Conservation (phyloP, 2,113 vertebrate genomes). For the Hassar affinis region DNA sequence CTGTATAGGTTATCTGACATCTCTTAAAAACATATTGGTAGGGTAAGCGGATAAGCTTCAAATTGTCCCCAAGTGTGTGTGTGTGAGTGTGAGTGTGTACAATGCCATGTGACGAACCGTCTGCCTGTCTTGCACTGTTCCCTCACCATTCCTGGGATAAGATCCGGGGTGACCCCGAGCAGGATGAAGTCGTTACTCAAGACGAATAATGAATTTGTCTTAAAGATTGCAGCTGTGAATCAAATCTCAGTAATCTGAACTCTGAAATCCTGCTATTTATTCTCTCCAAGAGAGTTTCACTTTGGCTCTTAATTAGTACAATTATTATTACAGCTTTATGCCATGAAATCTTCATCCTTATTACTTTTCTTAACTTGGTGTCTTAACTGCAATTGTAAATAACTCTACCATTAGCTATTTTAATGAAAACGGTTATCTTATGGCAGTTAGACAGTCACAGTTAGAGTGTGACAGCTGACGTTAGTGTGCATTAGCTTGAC, state of each 20-base stretch:
- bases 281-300: background rate
- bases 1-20: background rate
- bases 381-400: background rate
- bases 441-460: background rate
- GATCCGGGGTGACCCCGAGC: background rate
- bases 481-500: background rate
- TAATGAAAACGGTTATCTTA: background rate
- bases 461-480: background rate
- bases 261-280: no score
- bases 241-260: background rate
- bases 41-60: background rate
- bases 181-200: background rate
- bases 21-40: background rate
- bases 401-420: background rate
- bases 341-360: background rate
- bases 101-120: background rate
- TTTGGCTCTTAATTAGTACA: background rate
- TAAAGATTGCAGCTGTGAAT: background rate
- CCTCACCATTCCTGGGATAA: background rate
- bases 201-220: background rate
- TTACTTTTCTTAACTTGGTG: background rate
- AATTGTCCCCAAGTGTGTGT: background rate
- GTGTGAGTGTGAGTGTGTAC: background rate
- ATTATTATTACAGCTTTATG: background rate
- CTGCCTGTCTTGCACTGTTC: background rate